Conservation (phyloP, 1,140 invertebrate species). For the Stegodyphus mimosarum region DNA sequence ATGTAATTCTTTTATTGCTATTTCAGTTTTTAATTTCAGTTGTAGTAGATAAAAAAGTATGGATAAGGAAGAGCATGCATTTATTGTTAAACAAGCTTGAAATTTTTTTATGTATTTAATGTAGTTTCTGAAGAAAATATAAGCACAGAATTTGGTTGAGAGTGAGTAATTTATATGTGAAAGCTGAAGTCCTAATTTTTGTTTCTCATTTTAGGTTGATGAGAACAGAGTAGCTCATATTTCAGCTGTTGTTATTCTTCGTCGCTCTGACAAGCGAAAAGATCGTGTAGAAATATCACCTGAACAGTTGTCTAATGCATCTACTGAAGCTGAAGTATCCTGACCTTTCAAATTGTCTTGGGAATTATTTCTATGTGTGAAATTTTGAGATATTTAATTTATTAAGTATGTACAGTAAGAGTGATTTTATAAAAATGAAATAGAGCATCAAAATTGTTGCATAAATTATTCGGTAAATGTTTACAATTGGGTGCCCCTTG, state of each 20-base stretch:
- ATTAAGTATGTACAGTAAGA: not conserved
- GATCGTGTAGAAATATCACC: slow-evolving; percentile 89
- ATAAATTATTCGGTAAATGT: too few relatives aligned
- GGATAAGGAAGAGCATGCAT: too few relatives aligned
- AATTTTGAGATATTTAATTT: not conserved
- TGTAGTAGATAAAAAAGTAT: too few relatives aligned
- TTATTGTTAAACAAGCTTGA: too few relatives aligned
- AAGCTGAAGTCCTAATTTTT: not conserved
- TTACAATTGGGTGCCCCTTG: too few relatives aligned
- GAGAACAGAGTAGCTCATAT: slow-evolving; percentile 76
- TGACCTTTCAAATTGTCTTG: not conserved
- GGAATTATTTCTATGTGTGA: not conserved
- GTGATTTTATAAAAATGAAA: not conserved
- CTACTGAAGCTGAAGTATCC: slow-evolving; percentile 68
- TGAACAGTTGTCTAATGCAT: slow-evolving; percentile 76
- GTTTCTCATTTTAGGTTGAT: slow-evolving; percentile 68
- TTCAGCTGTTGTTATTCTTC: slow-evolving; percentile 80
- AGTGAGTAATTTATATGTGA: not conserved
- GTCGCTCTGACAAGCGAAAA: slow-evolving; percentile 83
- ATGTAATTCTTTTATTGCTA: too few relatives aligned
- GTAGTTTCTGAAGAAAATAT: too few relatives aligned
- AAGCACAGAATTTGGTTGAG: too few relatives aligned
- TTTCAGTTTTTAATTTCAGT: too few relatives aligned
- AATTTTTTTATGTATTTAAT: too few relatives aligned
- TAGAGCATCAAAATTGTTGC: too few relatives aligned